phyloP scores from a whole-genome alignment of 1,140 invertebrate species.

The Drosophila lacertosa region DNA sequence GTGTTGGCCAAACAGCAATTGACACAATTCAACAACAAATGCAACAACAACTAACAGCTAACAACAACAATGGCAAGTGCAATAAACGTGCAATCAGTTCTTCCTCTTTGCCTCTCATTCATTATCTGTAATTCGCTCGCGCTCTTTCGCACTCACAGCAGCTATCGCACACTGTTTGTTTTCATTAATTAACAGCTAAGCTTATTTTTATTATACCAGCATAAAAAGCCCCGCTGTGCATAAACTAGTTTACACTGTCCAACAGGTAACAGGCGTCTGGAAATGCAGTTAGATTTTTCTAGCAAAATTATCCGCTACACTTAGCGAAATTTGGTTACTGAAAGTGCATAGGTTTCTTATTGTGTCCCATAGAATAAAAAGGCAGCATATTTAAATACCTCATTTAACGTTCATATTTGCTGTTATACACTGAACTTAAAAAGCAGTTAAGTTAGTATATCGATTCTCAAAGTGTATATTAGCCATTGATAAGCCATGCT shows the following conservation, averaged over 20 bases:
- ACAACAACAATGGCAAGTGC: conserved; percentile 3
- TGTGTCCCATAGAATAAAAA: too few species aligned
- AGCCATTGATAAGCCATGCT: conserved; percentile 1
- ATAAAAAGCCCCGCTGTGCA: conserved; percentile 2
- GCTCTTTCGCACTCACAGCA: background rate
- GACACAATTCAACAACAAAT: conserved; percentile 59
- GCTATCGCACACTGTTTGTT: conserved; percentile 14
- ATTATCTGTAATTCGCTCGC: conserved; percentile 1
- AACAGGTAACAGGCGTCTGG: background rate
- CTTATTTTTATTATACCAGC: conserved; percentile 26
- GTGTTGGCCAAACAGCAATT: conserved; percentile 70
- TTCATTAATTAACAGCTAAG: conserved; percentile 34
- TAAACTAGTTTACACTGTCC: conserved; percentile 12
- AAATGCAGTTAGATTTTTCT: background rate
- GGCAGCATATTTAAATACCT: too few species aligned
- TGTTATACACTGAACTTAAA: too few species aligned
- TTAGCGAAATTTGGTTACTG: too few species aligned
- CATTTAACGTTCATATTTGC: too few species aligned
- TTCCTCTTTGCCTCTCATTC: conserved; percentile 3
- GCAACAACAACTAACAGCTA: conserved; percentile 19
- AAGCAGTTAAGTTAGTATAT: too few species aligned
- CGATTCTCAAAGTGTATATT: background rate
- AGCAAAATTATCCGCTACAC: background rate
- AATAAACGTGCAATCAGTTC: conserved; percentile 24
- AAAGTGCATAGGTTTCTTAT: too few species aligned